Evolutionary conservation across 2,888 invertebrate genomes (phyloP).

Genomic region (Ptilodon capucinus): DNA sequence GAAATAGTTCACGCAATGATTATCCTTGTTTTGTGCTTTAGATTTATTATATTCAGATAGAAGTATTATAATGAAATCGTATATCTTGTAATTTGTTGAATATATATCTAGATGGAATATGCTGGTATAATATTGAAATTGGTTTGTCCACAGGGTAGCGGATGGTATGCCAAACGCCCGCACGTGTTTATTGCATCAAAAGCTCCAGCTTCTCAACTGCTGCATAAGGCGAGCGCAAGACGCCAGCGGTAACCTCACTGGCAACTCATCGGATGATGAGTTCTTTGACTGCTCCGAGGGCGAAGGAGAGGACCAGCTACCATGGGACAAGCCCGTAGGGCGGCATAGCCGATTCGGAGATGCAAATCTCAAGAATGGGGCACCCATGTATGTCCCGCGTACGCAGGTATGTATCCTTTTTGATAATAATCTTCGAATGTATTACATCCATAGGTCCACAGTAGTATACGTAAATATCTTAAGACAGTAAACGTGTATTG

Average conservation of each 20-base stretch:
- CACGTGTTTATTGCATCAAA: constrained; percentile 96
- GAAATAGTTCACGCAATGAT: background rate
- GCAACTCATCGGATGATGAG: constrained; percentile 83
- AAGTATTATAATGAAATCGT: no score
- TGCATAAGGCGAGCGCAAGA: constrained; percentile 85
- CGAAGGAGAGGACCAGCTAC: constrained; percentile 75
- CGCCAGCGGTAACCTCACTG: constrained; percentile 62
- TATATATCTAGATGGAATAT: background rate
- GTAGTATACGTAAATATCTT: no score
- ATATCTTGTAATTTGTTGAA: background rate
- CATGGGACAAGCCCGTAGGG: constrained; percentile 68
- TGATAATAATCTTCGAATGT: no score
- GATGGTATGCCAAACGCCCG: constrained; percentile 93
- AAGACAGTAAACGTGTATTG: constrained; percentile 4
- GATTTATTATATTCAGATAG: no score
- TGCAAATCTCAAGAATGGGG: constrained; percentile 66
- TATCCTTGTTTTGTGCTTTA: no score
- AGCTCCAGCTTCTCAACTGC: constrained; percentile 93
- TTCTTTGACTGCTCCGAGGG: constrained; percentile 90
- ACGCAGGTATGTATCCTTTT: constrained; percentile 66
- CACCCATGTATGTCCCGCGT: constrained; percentile 67
- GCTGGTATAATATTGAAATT: background rate
- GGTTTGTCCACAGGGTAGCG: constrained; percentile 85
- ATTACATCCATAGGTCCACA: no score
- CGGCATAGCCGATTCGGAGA: constrained; percentile 62